A percentile compares a stretch with the other conserved stretches of the same genome.
phyloP scores from a whole-genome alignment of 35 echinoderm and acorn worm genomes.

The Patiria miniata region DNA sequence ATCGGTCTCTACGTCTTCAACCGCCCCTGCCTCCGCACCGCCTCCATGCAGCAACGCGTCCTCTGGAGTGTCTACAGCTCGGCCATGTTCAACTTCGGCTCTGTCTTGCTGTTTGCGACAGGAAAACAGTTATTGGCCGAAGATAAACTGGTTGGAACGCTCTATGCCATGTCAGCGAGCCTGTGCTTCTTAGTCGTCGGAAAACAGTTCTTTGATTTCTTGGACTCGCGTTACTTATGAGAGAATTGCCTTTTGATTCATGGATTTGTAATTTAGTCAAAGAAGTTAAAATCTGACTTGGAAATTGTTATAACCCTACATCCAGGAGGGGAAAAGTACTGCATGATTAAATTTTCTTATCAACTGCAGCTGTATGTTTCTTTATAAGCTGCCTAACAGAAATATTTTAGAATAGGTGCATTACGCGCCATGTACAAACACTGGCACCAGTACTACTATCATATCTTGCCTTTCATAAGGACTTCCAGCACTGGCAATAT shows the following conservation, averaged over 20 bases:
- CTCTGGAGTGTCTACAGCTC: conserved; percentile 93
- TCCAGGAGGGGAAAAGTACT: not conserved
- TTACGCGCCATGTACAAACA: too few species aligned
- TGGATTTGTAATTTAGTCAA: not conserved
- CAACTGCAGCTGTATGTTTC: too few species aligned
- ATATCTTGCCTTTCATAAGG: too few species aligned
- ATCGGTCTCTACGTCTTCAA: conserved; percentile 93
- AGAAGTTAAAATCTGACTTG: not conserved
- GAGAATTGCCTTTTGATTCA: not conserved
- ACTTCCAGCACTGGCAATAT: too few species aligned
- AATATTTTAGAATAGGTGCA: too few species aligned
- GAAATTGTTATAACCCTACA: not conserved
- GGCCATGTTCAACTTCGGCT: conserved; percentile 96
- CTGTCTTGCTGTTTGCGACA: conserved; percentile 81
- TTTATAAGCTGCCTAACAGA: too few species aligned
- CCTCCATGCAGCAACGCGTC: conserved; percentile 49
- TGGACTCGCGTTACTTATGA: conserved; percentile 52
- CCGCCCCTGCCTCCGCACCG: conserved; percentile 47
- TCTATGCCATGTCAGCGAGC: conserved; percentile 81
- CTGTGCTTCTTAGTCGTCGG: conserved; percentile 77
- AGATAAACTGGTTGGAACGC: conserved; percentile 67
- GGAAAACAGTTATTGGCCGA: conserved; percentile 72
- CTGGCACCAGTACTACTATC: too few species aligned
- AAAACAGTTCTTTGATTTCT: conserved; percentile 87
- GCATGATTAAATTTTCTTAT: not conserved